Percentiles rank a stretch among this genome's conserved stretches.
These are phyloP conservation scores for Kradibia gibbosae DNA, from an alignment of 1,140 invertebrate species.

Conservation along the genomic window DNA sequence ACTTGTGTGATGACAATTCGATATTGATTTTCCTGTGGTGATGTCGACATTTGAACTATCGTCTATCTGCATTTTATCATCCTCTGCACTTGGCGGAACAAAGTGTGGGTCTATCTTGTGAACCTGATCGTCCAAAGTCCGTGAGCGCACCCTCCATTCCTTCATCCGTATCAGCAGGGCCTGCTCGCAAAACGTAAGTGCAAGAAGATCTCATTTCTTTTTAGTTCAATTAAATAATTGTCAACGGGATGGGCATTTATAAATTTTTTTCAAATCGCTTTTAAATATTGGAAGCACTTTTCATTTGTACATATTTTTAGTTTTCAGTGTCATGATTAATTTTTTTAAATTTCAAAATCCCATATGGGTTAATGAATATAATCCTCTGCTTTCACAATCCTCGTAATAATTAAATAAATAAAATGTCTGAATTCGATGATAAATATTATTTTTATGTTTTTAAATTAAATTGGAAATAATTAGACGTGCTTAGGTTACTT, in stretches of 20 bases:
- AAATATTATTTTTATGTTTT: constrained; percentile 20
- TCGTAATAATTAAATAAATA: constrained; percentile 13
- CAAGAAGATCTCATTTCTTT: constrained; percentile 51
- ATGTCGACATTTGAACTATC: constrained; percentile 74
- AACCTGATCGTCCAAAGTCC: constrained; percentile 79
- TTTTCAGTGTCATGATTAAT: constrained; percentile 30
- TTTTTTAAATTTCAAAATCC: constrained; percentile 25
- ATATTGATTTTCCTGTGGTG: constrained; percentile 72
- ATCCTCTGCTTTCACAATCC: constrained; percentile 17
- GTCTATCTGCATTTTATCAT: constrained; percentile 62
- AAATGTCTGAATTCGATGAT: background rate
- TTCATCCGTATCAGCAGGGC: constrained; percentile 79
- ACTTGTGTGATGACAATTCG: constrained; percentile 65
- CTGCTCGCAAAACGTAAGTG: constrained; percentile 77
- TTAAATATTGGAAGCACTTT: constrained; percentile 48
- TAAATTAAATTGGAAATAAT: background rate
- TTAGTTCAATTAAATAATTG: constrained; percentile 38
- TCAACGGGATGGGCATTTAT: constrained; percentile 43
- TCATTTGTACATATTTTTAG: constrained; percentile 50
- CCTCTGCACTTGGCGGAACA: constrained; percentile 62
- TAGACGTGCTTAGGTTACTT: constrained; percentile 32
- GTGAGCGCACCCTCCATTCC: constrained; percentile 78
- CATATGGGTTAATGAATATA: constrained; percentile 5
- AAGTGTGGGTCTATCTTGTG: constrained; percentile 83
- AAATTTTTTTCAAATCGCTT: constrained; percentile 34